Conservation (phyloP, 1,140 invertebrate species). For the Ips typographus region DNA sequence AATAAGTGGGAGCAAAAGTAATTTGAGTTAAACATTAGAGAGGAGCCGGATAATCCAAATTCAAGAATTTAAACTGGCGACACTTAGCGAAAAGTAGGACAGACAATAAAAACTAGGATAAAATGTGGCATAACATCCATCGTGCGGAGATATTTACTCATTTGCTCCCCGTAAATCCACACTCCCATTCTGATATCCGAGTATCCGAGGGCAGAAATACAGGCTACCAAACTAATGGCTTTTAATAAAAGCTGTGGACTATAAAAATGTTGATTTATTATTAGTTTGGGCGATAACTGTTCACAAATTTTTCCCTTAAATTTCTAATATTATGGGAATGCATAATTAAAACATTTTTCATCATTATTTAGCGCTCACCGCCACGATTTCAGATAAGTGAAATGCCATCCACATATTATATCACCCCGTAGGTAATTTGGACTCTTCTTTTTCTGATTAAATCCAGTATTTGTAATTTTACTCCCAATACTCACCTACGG, state of each 20-base stretch:
- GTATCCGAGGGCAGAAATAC: conserved; percentile 35
- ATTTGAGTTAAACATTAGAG: neutral
- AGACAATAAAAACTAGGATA: conserved; percentile 16
- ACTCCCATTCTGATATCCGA: conserved; percentile 31
- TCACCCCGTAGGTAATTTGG: conserved; percentile 22
- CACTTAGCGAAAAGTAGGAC: conserved; percentile 13
- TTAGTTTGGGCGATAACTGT: conserved; percentile 48
- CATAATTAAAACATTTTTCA: conserved; percentile 53
- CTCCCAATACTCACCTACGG: too few species aligned
- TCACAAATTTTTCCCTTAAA: conserved; percentile 49
- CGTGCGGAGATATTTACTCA: conserved; percentile 30
- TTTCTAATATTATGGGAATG: conserved; percentile 46
- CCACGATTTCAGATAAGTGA: conserved; percentile 27
- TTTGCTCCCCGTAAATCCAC: conserved; percentile 32
- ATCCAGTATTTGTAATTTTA: neutral
- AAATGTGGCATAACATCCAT: conserved; percentile 25
- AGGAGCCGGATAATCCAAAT: conserved; percentile 1
- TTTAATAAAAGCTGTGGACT: conserved; percentile 51
- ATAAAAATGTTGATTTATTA: conserved; percentile 54
- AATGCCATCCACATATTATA: conserved; percentile 31
- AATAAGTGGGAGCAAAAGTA: neutral
- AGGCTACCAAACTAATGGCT: conserved; percentile 50
- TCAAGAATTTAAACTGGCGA: conserved; percentile 13
- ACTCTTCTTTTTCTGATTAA: conserved; percentile 7
- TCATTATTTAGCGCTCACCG: conserved; percentile 42